phyloP scores from a whole-genome alignment of 1,140 invertebrate genomes.

The Triops cancriformis region DNA sequence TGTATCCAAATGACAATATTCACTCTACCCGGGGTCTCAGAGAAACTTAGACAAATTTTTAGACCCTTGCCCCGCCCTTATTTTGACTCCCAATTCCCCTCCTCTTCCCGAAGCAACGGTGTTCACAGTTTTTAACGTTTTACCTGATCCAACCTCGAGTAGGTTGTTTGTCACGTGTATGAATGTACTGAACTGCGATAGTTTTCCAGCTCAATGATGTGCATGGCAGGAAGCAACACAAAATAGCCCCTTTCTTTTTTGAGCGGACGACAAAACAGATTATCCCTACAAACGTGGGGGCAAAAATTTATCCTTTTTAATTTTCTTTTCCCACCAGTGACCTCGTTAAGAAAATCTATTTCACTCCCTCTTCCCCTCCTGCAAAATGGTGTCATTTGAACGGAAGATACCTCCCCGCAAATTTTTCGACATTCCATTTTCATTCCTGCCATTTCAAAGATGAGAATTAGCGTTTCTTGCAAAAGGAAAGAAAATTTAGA shows the following conservation, averaged over 20 bases:
- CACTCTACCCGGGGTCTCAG: neutral
- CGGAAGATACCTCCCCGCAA: neutral
- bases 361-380: neutral
- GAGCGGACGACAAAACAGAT: neutral
- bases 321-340: neutral
- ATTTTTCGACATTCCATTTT: neutral
- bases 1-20: neutral
- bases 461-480: neutral
- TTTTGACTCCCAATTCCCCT: neutral
- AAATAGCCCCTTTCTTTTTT: neutral
- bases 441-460: slow-evolving; percentile 4
- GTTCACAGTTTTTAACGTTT: slow-evolving; percentile 9
- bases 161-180: neutral
- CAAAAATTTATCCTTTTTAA: neutral
- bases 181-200: neutral
- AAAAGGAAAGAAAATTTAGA: neutral
- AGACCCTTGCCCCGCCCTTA: neutral
- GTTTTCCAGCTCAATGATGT: slow-evolving; percentile 4
- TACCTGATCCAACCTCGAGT: slow-evolving; percentile 12
- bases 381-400: neutral
- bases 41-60: neutral
- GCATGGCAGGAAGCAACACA: neutral
- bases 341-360: neutral
- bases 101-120: neutral
- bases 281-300: neutral